Evolutionary conservation across 2,113 vertebrate species (phyloP).

Genomic region (Hypocryptadius cinnamomeus): DNA sequence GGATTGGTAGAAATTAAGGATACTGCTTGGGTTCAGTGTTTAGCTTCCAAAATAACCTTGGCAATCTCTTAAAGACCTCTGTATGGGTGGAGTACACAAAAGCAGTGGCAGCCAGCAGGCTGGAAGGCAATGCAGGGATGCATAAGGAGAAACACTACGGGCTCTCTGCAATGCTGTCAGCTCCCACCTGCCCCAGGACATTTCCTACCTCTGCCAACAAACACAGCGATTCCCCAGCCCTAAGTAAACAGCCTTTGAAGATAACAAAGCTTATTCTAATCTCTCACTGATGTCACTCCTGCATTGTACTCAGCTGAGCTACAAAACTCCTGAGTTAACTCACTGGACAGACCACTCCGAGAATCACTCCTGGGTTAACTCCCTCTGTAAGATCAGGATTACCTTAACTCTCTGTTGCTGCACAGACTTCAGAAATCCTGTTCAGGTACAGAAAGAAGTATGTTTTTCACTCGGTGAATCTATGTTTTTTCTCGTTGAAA

Average conservation of each 20-base stretch:
- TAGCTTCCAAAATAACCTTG: neutral
- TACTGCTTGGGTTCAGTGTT: neutral
- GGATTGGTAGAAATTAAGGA: neutral
- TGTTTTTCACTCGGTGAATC: neutral
- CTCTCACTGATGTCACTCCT: slow-evolving; percentile 18
- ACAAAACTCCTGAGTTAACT: neutral
- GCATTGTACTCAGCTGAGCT: slow-evolving; percentile 7
- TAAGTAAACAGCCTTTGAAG: slow-evolving; percentile 52
- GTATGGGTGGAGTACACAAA: neutral
- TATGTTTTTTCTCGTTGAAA: neutral
- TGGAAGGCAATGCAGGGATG: neutral
- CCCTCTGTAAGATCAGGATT: neutral
- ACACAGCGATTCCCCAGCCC: neutral
- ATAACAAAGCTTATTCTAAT: slow-evolving; percentile 37
- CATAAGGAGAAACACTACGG: neutral
- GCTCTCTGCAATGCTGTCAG: neutral
- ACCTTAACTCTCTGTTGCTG: neutral
- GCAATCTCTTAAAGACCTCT: neutral
- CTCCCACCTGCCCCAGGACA: slow-evolving; percentile 11
- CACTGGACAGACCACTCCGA: neutral
- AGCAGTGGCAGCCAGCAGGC: neutral
- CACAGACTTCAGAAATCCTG: neutral
- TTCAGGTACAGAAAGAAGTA: neutral
- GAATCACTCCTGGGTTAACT: neutral
- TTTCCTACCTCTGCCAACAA: slow-evolving; percentile 22